phyloP scores from a whole-genome alignment of 2,888 invertebrate species.

The Coleophora deauratella region DNA sequence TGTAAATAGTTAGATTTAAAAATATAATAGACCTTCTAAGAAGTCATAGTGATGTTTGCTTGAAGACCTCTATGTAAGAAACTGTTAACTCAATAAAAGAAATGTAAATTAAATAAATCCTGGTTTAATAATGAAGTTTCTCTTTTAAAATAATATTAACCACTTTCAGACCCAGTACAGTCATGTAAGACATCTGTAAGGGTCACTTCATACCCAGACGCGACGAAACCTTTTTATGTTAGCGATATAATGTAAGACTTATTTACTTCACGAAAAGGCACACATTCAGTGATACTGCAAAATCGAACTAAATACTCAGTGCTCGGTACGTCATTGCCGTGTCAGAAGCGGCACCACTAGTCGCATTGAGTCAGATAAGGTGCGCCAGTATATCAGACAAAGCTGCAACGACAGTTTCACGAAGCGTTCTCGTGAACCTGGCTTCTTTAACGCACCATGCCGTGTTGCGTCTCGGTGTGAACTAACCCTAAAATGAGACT shows the following conservation, averaged over 20 bases:
- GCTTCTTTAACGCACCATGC: no score
- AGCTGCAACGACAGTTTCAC: no score
- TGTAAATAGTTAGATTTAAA: constrained; percentile 61
- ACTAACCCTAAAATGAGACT: no score
- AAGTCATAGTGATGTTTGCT: constrained; percentile 59
- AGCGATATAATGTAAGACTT: background rate
- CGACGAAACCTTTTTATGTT: background rate
- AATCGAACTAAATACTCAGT: no score
- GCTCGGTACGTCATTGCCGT: no score
- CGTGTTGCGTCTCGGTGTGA: no score
- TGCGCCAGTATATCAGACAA: no score
- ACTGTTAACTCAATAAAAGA: constrained; percentile 57
- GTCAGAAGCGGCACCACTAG: no score
- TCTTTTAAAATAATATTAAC: constrained; percentile 11
- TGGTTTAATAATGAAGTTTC: constrained; percentile 39
- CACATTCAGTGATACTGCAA: background rate
- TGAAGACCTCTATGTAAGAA: constrained; percentile 59
- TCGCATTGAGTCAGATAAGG: no score
- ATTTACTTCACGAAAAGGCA: background rate
- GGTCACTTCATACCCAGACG: background rate
- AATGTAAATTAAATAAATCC: constrained; percentile 53
- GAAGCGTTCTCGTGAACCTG: no score
- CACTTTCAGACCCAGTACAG: background rate
- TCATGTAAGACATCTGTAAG: background rate
- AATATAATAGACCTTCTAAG: constrained; percentile 41